A percentile compares a stretch with the other conserved stretches of the same genome.
Evolutionary conservation across 2,888 invertebrate species (phyloP).

Genomic region (Dryobota labecula): DNA sequence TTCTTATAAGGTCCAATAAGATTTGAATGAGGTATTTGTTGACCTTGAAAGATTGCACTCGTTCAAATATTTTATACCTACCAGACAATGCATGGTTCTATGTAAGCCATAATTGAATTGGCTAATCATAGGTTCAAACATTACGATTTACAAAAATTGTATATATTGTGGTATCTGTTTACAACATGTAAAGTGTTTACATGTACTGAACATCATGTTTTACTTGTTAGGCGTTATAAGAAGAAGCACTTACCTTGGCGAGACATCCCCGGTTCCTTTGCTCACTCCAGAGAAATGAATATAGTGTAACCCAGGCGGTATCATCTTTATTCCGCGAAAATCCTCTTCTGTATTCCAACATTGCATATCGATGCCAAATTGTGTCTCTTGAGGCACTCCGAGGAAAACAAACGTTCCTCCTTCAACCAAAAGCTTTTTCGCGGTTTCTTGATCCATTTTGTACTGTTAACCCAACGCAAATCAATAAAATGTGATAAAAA

Average conservation of each 20-base stretch:
- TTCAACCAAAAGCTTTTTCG: conserved; percentile 93
- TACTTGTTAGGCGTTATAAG: not conserved
- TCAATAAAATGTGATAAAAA: conserved; percentile 75
- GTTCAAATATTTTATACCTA: not conserved
- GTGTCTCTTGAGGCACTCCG: conserved; percentile 96
- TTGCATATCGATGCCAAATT: conserved; percentile 97
- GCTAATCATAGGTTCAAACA: not conserved
- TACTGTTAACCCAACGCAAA: conserved; percentile 53
- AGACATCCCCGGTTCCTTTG: conserved; percentile 91
- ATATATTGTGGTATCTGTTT: conserved; percentile 21
- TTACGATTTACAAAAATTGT: not conserved
- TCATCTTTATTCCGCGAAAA: conserved; percentile 99
- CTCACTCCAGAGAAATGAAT: conserved; percentile 95
- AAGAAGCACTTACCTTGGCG: conserved; percentile 90
- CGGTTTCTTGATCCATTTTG: conserved; percentile 94
- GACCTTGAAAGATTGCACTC: conserved; percentile 29
- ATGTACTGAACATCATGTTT: not conserved
- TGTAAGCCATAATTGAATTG: not conserved
- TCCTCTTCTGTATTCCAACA: conserved; percentile 97
- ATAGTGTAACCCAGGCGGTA: conserved; percentile 98
- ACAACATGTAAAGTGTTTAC: conserved; percentile 24
- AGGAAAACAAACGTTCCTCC: conserved; percentile 96
- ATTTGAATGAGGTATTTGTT: not conserved
- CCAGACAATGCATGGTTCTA: not conserved
- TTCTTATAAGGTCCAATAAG: not conserved